Base-by-base conservation (phyloP, 2,797 vertebrate genomes). In the Xenops minutus region DNA sequence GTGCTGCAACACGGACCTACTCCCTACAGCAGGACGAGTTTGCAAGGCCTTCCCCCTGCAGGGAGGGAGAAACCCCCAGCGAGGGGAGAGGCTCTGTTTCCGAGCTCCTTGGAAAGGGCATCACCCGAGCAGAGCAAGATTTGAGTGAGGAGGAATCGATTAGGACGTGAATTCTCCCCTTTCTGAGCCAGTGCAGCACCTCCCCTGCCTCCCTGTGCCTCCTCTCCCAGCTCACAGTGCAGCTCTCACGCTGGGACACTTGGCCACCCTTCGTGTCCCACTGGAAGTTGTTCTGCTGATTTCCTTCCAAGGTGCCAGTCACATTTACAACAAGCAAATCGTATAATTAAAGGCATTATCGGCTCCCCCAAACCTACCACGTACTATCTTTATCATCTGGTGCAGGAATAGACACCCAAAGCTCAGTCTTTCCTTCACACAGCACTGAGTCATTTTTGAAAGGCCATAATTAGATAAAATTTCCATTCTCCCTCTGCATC, bases 381-480 rank as follows among this genome's bases (percentile, higher is more conserved):
- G 0, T 43, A 8, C 75, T 72, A 7, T 82, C 80, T 71, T 73
- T 73, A 55, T 90, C 58, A 39, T 77, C 18, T 81, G 44, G 13
- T 63, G 30, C 17, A 77, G 78, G 81, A 82, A 37, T 12, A 5
- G n/a, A 37, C 52, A 66, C 12, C 27, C 76, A 43, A 10, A 83
- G 55, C 89, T 93, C 81, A 41, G 36, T 24, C 79, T 83, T 92
- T 39, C 77, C 88, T 88, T 52, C 61, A 39, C 37, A 15, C 75
- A 7, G 62, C 88, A 78, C 26, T 95, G 94, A 96, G 75, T 94
- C 94, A 97, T 76, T 92, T 90, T 39, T 79, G 48, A 85, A 83
- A 46, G 39, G 64, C 91, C 32, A 8, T 79, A 91, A 91, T 92
- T 91, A 85, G 8, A 76, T 17, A 44, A 79, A 55, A 89, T 96